Evolutionary conservation across 2,888 invertebrate species (phyloP).

Genomic region (Mylabris sibirica): DNA sequence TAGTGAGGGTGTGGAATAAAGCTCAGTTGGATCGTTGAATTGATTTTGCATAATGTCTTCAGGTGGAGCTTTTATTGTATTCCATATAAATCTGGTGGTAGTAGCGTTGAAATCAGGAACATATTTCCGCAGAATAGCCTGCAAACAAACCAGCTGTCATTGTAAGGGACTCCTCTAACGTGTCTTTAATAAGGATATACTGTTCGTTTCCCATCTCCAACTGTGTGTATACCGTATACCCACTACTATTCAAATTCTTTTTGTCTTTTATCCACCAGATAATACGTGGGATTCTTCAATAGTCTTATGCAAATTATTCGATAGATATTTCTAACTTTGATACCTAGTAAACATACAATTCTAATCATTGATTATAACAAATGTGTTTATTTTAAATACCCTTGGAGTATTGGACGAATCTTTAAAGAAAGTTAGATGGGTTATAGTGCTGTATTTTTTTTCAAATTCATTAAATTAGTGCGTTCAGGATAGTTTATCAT

Average conservation of each 20-base stretch:
- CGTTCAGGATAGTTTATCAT: slow-evolving; percentile 28
- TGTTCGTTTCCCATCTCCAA: slow-evolving; percentile 32
- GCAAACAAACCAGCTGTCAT: slow-evolving; percentile 61
- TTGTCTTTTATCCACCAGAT: not conserved
- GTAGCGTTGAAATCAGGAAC: slow-evolving; percentile 53
- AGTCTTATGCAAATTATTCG: not conserved
- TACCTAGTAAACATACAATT: not conserved
- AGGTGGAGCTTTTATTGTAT: slow-evolving; percentile 63
- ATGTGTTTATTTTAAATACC: not conserved
- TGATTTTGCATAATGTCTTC: slow-evolving; percentile 65
- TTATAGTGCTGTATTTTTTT: not conserved
- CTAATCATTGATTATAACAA: no score
- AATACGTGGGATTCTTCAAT: not conserved
- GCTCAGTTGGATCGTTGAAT: slow-evolving; percentile 54
- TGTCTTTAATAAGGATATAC: slow-evolving; percentile 57
- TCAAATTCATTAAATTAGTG: slow-evolving; percentile 19
- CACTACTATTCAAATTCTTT: slow-evolving; percentile 4
- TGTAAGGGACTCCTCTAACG: slow-evolving; percentile 56
- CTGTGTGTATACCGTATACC: not conserved
- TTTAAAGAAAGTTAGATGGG: not conserved
- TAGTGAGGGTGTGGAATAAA: slow-evolving; percentile 56
- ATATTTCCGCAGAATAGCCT: slow-evolving; percentile 58
- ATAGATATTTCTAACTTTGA: not conserved
- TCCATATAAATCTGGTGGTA: slow-evolving; percentile 61
- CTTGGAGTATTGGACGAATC: not conserved